These are phyloP conservation scores for Atta cephalotes DNA, from an alignment of 1,140 invertebrate species.

Conservation along the genomic window DNA sequence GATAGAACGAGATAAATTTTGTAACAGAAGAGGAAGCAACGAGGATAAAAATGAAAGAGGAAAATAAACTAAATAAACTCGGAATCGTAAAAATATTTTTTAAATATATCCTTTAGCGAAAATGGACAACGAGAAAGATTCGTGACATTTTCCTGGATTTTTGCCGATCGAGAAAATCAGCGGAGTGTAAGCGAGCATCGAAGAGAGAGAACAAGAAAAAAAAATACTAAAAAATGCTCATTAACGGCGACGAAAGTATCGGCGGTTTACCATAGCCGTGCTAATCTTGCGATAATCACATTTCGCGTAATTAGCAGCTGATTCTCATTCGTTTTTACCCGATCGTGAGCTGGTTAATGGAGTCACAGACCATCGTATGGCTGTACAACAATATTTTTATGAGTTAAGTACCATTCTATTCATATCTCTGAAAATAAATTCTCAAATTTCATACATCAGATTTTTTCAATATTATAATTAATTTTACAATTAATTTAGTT, in stretches of 20 bases:
- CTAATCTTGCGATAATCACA: conserved; percentile 48
- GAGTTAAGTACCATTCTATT: background rate
- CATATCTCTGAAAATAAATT: too few relatives aligned
- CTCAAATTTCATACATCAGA: too few relatives aligned
- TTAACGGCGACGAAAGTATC: conserved; percentile 52
- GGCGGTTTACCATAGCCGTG: conserved; percentile 44
- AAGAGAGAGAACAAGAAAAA: conserved; percentile 1
- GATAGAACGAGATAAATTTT: background rate
- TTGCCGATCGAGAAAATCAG: background rate
- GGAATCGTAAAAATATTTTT: conserved; percentile 17
- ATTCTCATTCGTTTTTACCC: conserved; percentile 41
- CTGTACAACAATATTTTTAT: background rate
- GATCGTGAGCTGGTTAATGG: conserved; percentile 11
- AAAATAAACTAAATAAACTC: background rate
- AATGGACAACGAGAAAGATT: background rate
- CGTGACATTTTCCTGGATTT: conserved; percentile 22
- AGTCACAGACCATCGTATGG: background rate
- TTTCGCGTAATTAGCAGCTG: conserved; percentile 47
- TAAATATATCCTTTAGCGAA: conserved; percentile 27
- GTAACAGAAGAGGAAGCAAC: background rate
- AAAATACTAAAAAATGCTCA: conserved; percentile 44
- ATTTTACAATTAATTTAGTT: background rate
- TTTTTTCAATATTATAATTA: too few relatives aligned
- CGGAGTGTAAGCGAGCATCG: conserved; percentile 8
- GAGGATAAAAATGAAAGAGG: background rate